Percentiles rank a stretch among this genome's conserved stretches.
Evolutionary conservation across 2,888 invertebrate species (phyloP).

Genomic region (Exephanes ischioxanthus): DNA sequence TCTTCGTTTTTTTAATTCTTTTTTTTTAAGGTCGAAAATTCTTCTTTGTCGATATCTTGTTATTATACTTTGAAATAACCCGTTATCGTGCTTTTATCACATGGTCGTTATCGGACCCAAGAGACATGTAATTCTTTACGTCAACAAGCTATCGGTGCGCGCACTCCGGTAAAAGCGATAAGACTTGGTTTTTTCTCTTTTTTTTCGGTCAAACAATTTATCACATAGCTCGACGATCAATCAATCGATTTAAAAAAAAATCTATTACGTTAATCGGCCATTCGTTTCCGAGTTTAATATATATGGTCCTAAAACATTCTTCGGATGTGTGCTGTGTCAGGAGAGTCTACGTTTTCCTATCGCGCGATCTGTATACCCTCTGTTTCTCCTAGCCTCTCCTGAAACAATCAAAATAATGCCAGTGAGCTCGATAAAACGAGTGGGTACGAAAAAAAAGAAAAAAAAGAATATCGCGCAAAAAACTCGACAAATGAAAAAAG

Average conservation of each 20-base stretch:
- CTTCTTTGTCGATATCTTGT: background rate
- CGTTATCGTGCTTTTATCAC: slow-evolving; percentile 2
- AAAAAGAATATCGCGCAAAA: slow-evolving; percentile 60
- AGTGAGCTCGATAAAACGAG: slow-evolving; percentile 78
- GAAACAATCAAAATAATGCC: slow-evolving; percentile 86
- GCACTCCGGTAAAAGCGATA: slow-evolving; percentile 17
- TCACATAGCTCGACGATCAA: background rate
- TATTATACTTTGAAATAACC: background rate
- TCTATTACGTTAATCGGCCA: background rate
- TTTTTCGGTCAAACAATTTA: background rate
- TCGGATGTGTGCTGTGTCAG: background rate
- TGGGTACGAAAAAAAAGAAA: slow-evolving; percentile 51
- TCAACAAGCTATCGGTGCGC: slow-evolving; percentile 57
- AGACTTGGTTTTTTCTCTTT: slow-evolving; percentile 59
- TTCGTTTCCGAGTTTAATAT: background rate
- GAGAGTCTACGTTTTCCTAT: slow-evolving; percentile 55
- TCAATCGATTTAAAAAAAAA: background rate
- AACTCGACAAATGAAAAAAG: slow-evolving; percentile 40
- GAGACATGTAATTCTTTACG: slow-evolving; percentile 10
- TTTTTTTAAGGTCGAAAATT: background rate
- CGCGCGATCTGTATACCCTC: slow-evolving; percentile 61
- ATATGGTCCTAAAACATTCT: background rate
- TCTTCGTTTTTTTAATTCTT: background rate
- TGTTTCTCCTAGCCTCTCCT: slow-evolving; percentile 85
- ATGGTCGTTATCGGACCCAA: background rate